These are phyloP conservation scores for Tetanocera ferruginea DNA, from an alignment of 2,888 invertebrate genomes.

Conservation along the genomic window DNA sequence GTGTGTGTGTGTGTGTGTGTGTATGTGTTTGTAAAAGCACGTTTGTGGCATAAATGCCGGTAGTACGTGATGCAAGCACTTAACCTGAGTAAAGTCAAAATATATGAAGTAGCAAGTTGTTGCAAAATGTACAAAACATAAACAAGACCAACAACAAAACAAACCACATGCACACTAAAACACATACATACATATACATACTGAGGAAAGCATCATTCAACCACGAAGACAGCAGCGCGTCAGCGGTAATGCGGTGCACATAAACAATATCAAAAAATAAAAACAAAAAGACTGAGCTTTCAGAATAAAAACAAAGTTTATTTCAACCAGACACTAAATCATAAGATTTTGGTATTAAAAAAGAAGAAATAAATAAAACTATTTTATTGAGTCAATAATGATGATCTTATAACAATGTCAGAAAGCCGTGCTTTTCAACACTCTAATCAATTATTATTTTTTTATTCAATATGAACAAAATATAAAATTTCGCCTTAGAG, in stretches of 20 bases:
- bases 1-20: background rate
- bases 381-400: background rate
- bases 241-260: constrained; percentile 55
- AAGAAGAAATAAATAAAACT: background rate
- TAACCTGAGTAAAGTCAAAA: constrained; percentile 24
- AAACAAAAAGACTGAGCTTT: background rate
- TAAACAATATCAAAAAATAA: constrained; percentile 42
- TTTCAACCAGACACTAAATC: no score
- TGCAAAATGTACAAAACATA: constrained; percentile 18
- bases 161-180: constrained; percentile 19
- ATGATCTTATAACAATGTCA: background rate
- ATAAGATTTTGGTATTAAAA: background rate
- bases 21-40: background rate
- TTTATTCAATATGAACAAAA: no score
- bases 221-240: constrained; percentile 46
- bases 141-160: background rate
- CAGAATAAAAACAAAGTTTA: background rate
- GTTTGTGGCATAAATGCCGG: constrained; percentile 27
- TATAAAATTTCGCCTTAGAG: no score
- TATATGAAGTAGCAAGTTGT: constrained; percentile 19
- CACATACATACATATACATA: constrained; percentile 14
- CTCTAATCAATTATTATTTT: no score
- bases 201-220: background rate
- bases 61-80: constrained; percentile 27
- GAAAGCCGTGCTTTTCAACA: no score